Percentiles rank a stretch among this genome's conserved stretches.
Conservation (phyloP, 2,888 invertebrate genomes). For the Sipha maydis region DNA sequence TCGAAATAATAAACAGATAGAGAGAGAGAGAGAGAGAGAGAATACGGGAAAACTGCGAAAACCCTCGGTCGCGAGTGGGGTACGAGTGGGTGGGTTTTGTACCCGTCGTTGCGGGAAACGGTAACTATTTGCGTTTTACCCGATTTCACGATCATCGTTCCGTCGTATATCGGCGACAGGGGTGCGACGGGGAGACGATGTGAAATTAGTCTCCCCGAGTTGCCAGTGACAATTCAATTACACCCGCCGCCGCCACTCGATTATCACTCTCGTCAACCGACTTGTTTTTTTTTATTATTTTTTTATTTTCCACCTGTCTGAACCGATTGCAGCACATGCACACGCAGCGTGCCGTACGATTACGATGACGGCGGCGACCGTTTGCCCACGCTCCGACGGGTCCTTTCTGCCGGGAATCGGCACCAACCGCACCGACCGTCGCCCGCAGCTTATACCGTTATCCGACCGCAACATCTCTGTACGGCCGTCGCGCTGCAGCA, state of each 20-base stretch:
- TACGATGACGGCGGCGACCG: background rate
- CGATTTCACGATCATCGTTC: slow-evolving; percentile 39
- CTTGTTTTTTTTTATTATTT: slow-evolving; percentile 10
- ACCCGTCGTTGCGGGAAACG: background rate
- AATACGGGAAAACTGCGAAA: no score
- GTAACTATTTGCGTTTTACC: slow-evolving; percentile 45
- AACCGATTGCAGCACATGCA: slow-evolving; percentile 53
- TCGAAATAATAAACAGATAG: background rate
- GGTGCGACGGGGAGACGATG: slow-evolving; percentile 5
- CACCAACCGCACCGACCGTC: background rate
- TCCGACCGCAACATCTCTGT: slow-evolving; percentile 58
- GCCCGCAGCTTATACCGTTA: slow-evolving; percentile 14
- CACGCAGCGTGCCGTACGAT: background rate
- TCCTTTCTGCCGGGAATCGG: background rate
- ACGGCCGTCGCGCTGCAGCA: background rate
- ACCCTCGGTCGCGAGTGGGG: no score
- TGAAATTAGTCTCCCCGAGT: slow-evolving; percentile 45
- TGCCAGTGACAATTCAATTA: slow-evolving; percentile 62
- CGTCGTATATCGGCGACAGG: slow-evolving; percentile 4
- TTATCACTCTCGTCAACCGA: slow-evolving; percentile 49
- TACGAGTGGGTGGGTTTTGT: no score
- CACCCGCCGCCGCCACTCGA: background rate
- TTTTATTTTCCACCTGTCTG: slow-evolving; percentile 56
- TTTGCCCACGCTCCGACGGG: background rate
- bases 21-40: background rate